These are phyloP conservation scores for Avahi laniger DNA, from an alignment of 2,797 vertebrate genomes.

Conservation along the genomic window DNA sequence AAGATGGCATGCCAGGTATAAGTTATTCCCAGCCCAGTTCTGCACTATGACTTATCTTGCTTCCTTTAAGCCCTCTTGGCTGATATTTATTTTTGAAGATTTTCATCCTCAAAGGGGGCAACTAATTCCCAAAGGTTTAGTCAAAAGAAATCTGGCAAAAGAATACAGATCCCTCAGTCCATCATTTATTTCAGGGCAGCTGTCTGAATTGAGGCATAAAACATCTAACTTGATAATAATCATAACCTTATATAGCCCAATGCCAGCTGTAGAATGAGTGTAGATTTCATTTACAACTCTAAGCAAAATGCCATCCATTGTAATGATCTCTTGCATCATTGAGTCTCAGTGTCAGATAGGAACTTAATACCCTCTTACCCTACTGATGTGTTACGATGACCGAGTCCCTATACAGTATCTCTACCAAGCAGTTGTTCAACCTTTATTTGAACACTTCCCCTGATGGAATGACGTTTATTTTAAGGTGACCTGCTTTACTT, in stretches of 20 bases:
- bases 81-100: neutral
- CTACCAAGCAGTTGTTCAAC: neutral
- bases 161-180: neutral
- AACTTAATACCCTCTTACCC: neutral
- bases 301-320: neutral
- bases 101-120: neutral
- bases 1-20: neutral
- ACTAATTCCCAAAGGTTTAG: conserved; percentile 23
- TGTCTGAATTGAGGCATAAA: neutral
- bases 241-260: neutral
- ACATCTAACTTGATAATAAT: neutral
- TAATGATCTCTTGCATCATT: neutral
- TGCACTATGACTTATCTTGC: neutral
- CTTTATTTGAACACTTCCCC: neutral
- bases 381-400: neutral
- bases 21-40: neutral
- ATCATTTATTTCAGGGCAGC: neutral
- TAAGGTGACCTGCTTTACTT: neutral
- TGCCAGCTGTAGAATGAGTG: neutral
- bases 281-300: conserved; percentile 36
- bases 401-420: neutral
- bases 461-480: neutral
- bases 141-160: conserved; percentile 14
- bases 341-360: neutral
- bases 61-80: neutral